phyloP scores from a whole-genome alignment of 2,888 invertebrate genomes.

The Brachylomia viminalis region DNA sequence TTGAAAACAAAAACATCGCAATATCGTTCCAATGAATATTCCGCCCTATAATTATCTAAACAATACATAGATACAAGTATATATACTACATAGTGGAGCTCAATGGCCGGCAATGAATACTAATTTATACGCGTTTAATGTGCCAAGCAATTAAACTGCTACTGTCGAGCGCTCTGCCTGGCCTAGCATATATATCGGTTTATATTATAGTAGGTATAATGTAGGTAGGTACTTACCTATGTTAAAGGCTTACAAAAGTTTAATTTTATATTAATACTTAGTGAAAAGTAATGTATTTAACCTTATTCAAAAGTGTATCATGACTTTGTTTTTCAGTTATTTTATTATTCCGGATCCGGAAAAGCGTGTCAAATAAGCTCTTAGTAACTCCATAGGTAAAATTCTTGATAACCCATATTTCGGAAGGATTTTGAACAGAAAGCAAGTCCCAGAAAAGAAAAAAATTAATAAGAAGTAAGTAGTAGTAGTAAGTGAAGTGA shows the following conservation, averaged over 20 bases:
- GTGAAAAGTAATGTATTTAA: neutral
- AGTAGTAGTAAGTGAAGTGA: no score
- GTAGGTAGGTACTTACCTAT: no score
- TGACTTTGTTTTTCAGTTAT: neutral
- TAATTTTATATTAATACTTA: neutral
- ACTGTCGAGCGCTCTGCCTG: slow-evolving; percentile 65
- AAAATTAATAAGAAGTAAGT: no score
- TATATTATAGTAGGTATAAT: neutral
- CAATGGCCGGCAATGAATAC: slow-evolving; percentile 87
- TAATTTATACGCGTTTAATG: slow-evolving; percentile 88
- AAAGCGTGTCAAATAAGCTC: neutral
- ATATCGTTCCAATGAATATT: slow-evolving; percentile 41
- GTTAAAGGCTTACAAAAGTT: neutral
- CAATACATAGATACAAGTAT: slow-evolving; percentile 31
- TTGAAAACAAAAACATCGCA: slow-evolving; percentile 5
- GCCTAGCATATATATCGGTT: slow-evolving; percentile 51
- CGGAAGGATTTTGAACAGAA: no score
- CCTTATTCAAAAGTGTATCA: neutral
- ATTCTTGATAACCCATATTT: neutral
- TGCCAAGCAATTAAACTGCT: slow-evolving; percentile 88
- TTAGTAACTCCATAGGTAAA: neutral
- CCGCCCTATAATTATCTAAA: slow-evolving; percentile 37
- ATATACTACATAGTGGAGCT: slow-evolving; percentile 57
- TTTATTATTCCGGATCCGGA: no score
- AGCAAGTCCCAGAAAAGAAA: no score